Conservation (phyloP, 2,888 invertebrate species). For the Cloeon dipterum region DNA sequence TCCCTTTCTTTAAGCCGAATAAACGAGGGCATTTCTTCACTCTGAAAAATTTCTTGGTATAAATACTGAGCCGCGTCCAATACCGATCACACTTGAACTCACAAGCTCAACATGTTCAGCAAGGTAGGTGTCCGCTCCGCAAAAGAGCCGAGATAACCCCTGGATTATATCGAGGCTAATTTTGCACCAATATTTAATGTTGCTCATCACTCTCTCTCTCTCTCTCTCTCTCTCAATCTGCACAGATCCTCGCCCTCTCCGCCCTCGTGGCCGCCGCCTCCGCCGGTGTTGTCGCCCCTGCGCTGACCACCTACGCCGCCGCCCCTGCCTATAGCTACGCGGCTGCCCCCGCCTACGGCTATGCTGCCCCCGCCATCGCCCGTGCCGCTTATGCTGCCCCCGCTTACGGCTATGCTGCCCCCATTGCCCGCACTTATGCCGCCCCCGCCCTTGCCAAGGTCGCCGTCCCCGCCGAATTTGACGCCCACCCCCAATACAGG, state of each 20-base stretch:
- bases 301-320: background rate
- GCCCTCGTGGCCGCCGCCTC: slow-evolving; percentile 6
- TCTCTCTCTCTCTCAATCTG: too few species aligned
- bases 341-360: slow-evolving; percentile 5
- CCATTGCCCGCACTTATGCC: slow-evolving; percentile 3
- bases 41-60: too few species aligned
- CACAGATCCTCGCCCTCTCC: slow-evolving; percentile 5
- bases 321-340: slow-evolving; percentile 3
- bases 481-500: slow-evolving; percentile 7
- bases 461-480: slow-evolving; percentile 8
- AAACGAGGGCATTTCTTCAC: too few species aligned
- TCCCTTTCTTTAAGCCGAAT: too few species aligned
- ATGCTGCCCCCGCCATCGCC: slow-evolving; percentile 6
- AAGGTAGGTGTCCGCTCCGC: too few species aligned
- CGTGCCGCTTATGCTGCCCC: slow-evolving; percentile 5
- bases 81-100: too few species aligned
- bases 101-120: too few species aligned
- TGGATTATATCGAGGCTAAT: too few species aligned
- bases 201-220: too few species aligned
- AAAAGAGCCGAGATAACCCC: too few species aligned
- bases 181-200: too few species aligned
- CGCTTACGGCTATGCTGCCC: slow-evolving; percentile 5
- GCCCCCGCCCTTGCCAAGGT: slow-evolving; percentile 2
- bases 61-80: too few species aligned
- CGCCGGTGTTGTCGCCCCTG: slow-evolving; percentile 1